Base-by-base conservation (phyloP, 1,140 invertebrate genomes). In the Chymomyza costata region DNA sequence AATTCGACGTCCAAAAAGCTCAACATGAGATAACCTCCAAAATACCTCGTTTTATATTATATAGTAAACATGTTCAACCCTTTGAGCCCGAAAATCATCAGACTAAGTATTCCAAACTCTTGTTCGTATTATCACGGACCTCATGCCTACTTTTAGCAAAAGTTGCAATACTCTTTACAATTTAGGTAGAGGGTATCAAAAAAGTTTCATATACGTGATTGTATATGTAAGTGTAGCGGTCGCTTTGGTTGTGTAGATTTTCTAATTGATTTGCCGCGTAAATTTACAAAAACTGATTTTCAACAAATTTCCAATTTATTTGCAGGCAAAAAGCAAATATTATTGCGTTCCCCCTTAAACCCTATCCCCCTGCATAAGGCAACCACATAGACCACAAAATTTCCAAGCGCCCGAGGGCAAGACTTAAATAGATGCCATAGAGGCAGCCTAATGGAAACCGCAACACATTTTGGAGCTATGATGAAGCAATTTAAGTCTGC, bases 401-500 rank as follows among this genome's bases (percentile, higher is more conserved):
- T 74, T 58, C 63, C 67, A 74, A 73, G 54, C 53, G 50, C 57
- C 65, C 55, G 65, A 55, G 59, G 15, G 41, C 7, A 8, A 28
- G 43, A 6, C 14, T 11, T 48, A 2, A 13, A 14, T 6, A 11
- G 28, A 11, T n/a, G n/a, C n/a, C 15, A 18, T n/a, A 6, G 35
- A 44, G 37, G 43, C 57, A 67, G 73, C 53, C 73, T 73, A 80
- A 80, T 80, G 73, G 73, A 80, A 80, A 80, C 73, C 73, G 53
- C 73, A 80, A 52, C 71, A 61, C 57, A 70, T 76, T 76, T 76
- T 59, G 53, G 48, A 53, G 67, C 64, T 73, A 80, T 80, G 73
- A 80, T 80, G 73, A 80, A 80, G 73, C 73, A 80, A 80, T 80
- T 80, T 80, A 68, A 45, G 56, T 65, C 56, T 56, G 39, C 47